Evolutionary conservation across 2,888 invertebrate genomes (phyloP).

Genomic region (Rhogogaster chlorosoma): DNA sequence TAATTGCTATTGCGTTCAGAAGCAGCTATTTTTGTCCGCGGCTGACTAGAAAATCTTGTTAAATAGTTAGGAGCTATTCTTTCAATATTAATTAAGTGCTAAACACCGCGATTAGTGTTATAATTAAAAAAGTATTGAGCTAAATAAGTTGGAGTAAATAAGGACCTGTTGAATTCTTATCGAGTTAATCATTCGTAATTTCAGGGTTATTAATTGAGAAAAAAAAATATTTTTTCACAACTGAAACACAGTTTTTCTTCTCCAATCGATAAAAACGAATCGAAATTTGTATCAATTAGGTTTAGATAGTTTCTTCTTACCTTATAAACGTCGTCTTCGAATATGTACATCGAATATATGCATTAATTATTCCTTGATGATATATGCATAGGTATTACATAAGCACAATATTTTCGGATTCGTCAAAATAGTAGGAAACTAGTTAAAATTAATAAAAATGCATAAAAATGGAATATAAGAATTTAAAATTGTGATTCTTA

Average conservation of each 20-base stretch:
- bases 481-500: no score
- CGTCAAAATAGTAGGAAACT: background rate
- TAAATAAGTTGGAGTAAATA: background rate
- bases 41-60: constrained; percentile 18
- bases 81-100: constrained; percentile 8
- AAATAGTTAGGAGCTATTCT: constrained; percentile 5
- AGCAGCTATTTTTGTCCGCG: background rate
- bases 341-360: no score
- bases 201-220: no score
- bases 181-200: no score
- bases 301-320: background rate
- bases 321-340: constrained; percentile 16
- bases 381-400: background rate
- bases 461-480: background rate
- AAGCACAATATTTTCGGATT: background rate
- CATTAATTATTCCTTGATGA: constrained; percentile 18
- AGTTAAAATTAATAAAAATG: background rate
- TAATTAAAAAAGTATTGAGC: background rate
- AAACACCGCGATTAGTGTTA: background rate
- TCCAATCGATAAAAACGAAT: background rate
- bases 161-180: background rate
- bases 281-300: background rate
- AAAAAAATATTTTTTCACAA: background rate
- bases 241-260: background rate
- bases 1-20: constrained; percentile 56